phyloP scores from a whole-genome alignment of 2,797 vertebrate species.

The Anguilla megastoma region DNA sequence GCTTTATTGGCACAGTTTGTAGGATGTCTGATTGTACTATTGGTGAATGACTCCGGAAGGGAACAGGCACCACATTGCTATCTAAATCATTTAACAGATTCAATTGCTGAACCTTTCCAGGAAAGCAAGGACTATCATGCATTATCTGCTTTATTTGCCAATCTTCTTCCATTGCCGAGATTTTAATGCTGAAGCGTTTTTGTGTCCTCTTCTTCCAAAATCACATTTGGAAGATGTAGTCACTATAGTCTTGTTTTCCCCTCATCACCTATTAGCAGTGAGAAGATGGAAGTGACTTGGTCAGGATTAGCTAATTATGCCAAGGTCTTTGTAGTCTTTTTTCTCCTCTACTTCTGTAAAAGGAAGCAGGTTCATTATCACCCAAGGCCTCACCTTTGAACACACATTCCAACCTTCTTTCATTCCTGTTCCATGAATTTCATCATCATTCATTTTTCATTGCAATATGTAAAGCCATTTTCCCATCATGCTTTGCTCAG shows the following conservation, averaged over 20 bases:
- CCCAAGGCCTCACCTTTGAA: slow-evolving; percentile 79
- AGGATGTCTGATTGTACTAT: neutral
- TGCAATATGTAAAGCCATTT: slow-evolving; percentile 69
- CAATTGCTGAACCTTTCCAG: slow-evolving; percentile 66
- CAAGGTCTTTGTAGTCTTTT: slow-evolving; percentile 66
- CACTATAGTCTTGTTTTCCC: slow-evolving; percentile 36
- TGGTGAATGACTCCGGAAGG: slow-evolving; percentile 40
- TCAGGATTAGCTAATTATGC: slow-evolving; percentile 70
- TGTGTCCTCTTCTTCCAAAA: slow-evolving; percentile 56
- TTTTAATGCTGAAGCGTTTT: slow-evolving; percentile 63
- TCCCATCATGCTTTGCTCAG: slow-evolving; percentile 59
- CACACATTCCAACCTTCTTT: slow-evolving; percentile 65
- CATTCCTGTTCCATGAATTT: slow-evolving; percentile 78
- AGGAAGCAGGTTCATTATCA: slow-evolving; percentile 70
- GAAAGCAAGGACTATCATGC: slow-evolving; percentile 55
- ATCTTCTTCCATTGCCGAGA: slow-evolving; percentile 68
- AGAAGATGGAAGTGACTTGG: slow-evolving; percentile 64
- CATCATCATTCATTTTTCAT: slow-evolving; percentile 81
- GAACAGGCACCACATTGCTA: slow-evolving; percentile 71
- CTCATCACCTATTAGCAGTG: slow-evolving; percentile 50
- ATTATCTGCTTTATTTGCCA: slow-evolving; percentile 71
- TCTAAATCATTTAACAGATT: slow-evolving; percentile 69
- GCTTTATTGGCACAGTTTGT: neutral
- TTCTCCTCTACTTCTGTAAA: slow-evolving; percentile 68
- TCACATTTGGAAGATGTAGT: slow-evolving; percentile 60